Base-by-base conservation (phyloP, 2,888 invertebrate genomes). In the Alitta virens region DNA sequence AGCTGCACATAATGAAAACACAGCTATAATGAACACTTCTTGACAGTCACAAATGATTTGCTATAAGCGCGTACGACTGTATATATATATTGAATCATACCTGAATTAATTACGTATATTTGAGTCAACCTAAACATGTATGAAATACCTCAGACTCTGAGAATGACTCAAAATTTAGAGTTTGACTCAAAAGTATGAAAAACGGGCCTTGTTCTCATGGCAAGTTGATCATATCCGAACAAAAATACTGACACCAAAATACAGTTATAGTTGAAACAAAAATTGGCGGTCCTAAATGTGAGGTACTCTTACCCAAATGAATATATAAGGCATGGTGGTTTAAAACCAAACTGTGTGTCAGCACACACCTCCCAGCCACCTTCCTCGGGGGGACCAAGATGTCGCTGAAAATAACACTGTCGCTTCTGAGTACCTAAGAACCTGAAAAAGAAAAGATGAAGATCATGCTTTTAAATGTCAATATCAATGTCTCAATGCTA, bases 321-420 rank as follows among this genome's bases (percentile, higher is more conserved):
- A 65, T 76, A 77, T 14, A 78, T 71, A 1, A 78, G 70, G 60
- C 79, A 80, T 1, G 78, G 78, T 7, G 67, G 65, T 14, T 62
- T 58, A 26, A 78, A 63, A 25, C 68, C 71, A 63, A 72, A 76
- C 2, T 75, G 74, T 2, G 72, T 72, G 18, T 78, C 77, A 26
- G 78, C 62, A 53, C 80, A 80, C 7, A 80, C 76, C 59, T 80
- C 77, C 76, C 77, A 80, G 1, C 80, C 80, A 0, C 80, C 80
- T 50, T 79, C 80, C 62, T 76, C 75, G 38, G 70, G 70, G 56
- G 71, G 73, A 7, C 80, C 80, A 2, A 78, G 23, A 24, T 68
- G 69, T 21, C 56, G 64, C 58, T 69, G 69, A 25, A 58, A 52
- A 40, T 52, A 58, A 49, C 70, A 70, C 58, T 57, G 61, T 2